Conservation (phyloP, 2,113 vertebrate species). For the Xyliphius kryptos region DNA sequence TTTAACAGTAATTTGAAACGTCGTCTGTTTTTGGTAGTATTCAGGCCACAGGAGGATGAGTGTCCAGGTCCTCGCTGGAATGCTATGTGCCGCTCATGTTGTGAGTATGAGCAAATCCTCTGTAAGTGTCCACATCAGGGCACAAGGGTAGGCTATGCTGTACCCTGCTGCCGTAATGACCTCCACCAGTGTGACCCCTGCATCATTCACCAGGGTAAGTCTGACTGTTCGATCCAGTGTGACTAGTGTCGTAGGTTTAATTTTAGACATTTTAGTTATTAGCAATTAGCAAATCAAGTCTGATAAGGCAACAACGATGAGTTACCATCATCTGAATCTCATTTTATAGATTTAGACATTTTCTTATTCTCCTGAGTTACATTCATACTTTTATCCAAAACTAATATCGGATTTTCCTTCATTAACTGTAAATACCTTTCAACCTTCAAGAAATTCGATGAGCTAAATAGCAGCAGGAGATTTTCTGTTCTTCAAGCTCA, state of each 20-base stretch:
- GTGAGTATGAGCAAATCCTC: slow-evolving; percentile 80
- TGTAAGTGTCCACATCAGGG: slow-evolving; percentile 78
- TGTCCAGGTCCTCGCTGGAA: slow-evolving; percentile 84
- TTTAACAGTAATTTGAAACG: no score
- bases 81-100: slow-evolving; percentile 86
- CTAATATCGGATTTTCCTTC: no score
- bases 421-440: no score
- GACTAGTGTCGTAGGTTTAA: background rate
- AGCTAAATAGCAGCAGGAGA: no score
- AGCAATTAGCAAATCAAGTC: background rate
- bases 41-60: slow-evolving; percentile 69
- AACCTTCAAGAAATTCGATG: no score
- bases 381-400: no score
- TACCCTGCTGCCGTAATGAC: slow-evolving; percentile 86
- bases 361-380: no score
- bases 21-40: slow-evolving; percentile 48
- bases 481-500: no score
- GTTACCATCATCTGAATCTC: no score
- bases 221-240: no score
- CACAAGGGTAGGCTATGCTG: slow-evolving; percentile 78
- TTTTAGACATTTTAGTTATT: background rate
- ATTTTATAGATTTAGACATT: no score
- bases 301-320: no score
- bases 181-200: slow-evolving; percentile 87
- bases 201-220: slow-evolving; percentile 82